Evolutionary conservation across 2,797 vertebrate genomes (phyloP).

Genomic region (Pristis pectinata): DNA sequence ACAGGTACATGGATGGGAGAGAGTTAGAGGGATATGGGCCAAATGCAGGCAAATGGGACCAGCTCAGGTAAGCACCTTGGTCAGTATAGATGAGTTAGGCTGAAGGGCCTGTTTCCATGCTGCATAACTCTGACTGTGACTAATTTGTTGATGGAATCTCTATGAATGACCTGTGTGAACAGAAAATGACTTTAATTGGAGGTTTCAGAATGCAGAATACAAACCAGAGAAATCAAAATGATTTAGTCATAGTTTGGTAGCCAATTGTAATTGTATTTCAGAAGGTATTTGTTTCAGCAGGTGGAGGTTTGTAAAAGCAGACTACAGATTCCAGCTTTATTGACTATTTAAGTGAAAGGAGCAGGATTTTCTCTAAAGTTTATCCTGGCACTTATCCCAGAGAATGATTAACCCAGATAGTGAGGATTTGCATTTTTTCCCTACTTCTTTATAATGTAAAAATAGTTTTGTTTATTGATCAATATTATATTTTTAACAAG

Average conservation of each 20-base stretch:
- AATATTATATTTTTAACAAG: constrained; percentile 45
- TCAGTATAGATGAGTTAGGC: too few species aligned
- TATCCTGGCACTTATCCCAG: not conserved
- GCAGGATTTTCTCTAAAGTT: too few species aligned
- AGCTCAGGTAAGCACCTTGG: too few species aligned
- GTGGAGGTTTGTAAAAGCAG: not conserved
- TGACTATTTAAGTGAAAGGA: too few species aligned
- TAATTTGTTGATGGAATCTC: not conserved
- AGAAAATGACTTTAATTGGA: not conserved
- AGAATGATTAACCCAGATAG: not conserved
- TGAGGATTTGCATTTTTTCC: not conserved
- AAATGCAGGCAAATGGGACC: too few species aligned
- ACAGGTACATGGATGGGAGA: not conserved
- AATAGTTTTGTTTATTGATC: not conserved
- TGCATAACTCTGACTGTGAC: too few species aligned
- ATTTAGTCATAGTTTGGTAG: not conserved
- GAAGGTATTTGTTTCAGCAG: not conserved
- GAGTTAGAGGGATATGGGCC: not conserved
- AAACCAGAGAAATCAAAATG: not conserved
- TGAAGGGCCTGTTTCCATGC: too few species aligned
- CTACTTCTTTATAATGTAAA: not conserved
- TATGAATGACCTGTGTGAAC: not conserved
- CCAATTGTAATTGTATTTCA: not conserved
- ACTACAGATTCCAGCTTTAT: not conserved
- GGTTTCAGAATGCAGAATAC: not conserved